phyloP scores from a whole-genome alignment of 2,888 invertebrate species.

The Cerastis leucographa region DNA sequence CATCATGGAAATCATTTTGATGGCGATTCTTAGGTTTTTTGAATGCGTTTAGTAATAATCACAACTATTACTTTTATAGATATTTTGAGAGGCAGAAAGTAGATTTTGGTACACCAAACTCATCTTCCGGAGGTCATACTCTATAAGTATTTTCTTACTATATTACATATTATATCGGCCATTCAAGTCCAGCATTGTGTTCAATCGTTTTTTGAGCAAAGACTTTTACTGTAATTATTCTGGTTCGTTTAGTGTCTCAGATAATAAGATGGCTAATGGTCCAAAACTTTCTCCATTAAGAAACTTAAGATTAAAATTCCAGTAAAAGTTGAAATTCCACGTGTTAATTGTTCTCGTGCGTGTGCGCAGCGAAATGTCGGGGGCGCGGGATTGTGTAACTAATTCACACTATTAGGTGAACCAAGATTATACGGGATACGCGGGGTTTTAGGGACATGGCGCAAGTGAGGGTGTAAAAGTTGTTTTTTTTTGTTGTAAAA shows the following conservation, averaged over 20 bases:
- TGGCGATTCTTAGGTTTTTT: not conserved
- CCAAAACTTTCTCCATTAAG: constrained; percentile 21
- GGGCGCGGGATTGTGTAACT: constrained; percentile 65
- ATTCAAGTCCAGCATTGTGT: not conserved
- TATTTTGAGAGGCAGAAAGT: not conserved
- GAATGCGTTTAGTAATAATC: not conserved
- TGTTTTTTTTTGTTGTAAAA: not conserved
- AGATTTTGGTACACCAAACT: not conserved
- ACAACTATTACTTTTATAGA: not conserved
- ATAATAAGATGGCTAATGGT: not conserved
- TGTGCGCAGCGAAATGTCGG: constrained; percentile 59
- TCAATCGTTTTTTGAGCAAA: not conserved
- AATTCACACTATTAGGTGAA: constrained; percentile 66
- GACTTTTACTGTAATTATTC: not conserved
- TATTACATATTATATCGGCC: not conserved
- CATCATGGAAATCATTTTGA: constrained; percentile 22
- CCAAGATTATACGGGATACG: constrained; percentile 45
- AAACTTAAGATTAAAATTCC: constrained; percentile 40
- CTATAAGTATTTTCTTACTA: not conserved
- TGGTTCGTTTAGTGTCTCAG: not conserved
- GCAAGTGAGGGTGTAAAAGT: not conserved
- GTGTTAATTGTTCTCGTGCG: constrained; percentile 69
- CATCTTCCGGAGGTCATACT: not conserved
- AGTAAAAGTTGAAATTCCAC: constrained; percentile 53
- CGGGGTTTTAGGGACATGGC: not conserved